Percentiles rank a stretch among this genome's conserved stretches.
These are phyloP conservation scores for Julus scanicus DNA, from an alignment of 2,888 invertebrate species.

Conservation along the genomic window DNA sequence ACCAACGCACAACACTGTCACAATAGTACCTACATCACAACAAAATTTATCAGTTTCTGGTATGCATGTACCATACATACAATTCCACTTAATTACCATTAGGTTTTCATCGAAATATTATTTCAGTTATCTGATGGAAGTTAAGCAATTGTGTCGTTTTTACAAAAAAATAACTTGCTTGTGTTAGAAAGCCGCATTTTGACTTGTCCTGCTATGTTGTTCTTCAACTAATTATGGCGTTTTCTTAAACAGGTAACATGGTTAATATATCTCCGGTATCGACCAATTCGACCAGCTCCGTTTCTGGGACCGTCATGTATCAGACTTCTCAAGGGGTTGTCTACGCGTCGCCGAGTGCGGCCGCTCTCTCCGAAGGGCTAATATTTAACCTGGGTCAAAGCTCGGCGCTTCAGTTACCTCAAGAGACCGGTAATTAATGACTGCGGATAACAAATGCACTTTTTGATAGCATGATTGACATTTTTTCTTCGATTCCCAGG, in stretches of 20 bases:
- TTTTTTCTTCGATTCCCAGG: conserved; percentile 7
- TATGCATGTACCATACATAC: conserved; percentile 35
- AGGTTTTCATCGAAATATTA: background rate
- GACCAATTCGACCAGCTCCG: conserved; percentile 50
- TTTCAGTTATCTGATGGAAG: background rate
- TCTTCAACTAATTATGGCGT: background rate
- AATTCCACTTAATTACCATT: background rate
- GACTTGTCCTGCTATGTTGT: background rate
- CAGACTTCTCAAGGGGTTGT: conserved; percentile 67
- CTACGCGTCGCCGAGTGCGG: conserved; percentile 65
- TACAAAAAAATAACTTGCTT: background rate
- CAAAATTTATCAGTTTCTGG: conserved; percentile 58
- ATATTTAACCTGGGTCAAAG: conserved; percentile 65
- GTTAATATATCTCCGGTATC: conserved; percentile 50
- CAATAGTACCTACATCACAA: conserved; percentile 59
- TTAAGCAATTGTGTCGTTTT: background rate
- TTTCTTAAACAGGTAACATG: conserved; percentile 55
- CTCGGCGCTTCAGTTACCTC: conserved; percentile 55
- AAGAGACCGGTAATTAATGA: conserved; percentile 59
- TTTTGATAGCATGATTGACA: background rate
- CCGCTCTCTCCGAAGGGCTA: conserved; percentile 62
- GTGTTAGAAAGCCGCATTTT: background rate
- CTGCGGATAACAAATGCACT: background rate
- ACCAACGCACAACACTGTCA: conserved; percentile 59
- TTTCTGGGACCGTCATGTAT: conserved; percentile 64